Evolutionary conservation across 2,888 invertebrate genomes (phyloP), one percentile per base, ranked within the genome.

Genomic region (Tetramorium bicarinatum): DNA sequence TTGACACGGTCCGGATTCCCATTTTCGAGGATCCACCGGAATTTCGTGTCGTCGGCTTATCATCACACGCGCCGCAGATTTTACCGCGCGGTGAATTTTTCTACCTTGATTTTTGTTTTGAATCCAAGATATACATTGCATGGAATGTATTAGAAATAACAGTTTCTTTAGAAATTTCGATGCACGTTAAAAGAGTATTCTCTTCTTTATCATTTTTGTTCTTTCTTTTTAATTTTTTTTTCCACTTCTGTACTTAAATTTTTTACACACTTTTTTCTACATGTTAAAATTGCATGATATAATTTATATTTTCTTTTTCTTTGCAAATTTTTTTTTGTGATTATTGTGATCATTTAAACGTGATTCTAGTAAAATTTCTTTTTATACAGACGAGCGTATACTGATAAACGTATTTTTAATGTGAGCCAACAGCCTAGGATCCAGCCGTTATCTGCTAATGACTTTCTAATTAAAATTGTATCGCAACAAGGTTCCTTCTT

Each of bases 1-100:
- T 91, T 91, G 91, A 91, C 90, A 86, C 90, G 59, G 62, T 72
- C 47, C 54, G 18, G 64, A 77, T 69, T 56, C 77, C 77, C 71
- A 69, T 84, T 87, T 76, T 54, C 87, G 81, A 79, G 83, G 79
- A 87, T 89, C 88, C 87, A 59, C 52, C 64, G 54, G 74, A 69
- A 82, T 81, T 84, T 83, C 71, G 64, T 66, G 59, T 49, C 76
- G 62, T 49, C 72, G 85, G 89, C 86, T 89, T 89, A 89, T 84
- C 85, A 79, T 64, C 82, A 71, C 84, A 85, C 66, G 85, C 87
- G 81, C 75, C 88, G 69, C 79, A 15, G 62, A 47, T 74, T 79
- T 49, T 25, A 44, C 9, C 66, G 67, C 13, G 11, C 56, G 18
- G 8, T 61, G 54, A 52, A 47, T 76, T 64, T 41, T 79, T 67